Conservation (phyloP, 2,113 vertebrate species). For the Python bivittatus region DNA sequence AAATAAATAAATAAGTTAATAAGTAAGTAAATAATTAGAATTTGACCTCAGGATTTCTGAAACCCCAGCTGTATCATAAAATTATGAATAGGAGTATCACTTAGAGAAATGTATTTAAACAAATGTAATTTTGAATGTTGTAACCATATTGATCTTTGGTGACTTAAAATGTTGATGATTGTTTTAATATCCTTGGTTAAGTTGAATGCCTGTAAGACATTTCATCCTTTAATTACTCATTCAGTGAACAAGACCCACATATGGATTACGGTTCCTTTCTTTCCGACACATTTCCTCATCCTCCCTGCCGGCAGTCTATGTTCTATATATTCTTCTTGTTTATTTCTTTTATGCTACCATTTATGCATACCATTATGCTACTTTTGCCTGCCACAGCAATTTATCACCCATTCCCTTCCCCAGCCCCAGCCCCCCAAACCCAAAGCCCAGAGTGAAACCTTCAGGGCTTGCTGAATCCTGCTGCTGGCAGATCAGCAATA, state of each 20-base stretch:
- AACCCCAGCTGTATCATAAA: background rate
- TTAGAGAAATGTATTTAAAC: background rate
- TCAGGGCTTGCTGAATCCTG: background rate
- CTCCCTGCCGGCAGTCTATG: background rate
- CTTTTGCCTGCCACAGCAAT: background rate
- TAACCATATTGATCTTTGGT: background rate
- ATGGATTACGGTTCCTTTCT: background rate
- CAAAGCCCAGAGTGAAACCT: background rate
- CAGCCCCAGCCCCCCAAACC: background rate
- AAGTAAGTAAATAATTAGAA: background rate
- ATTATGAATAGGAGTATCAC: background rate
- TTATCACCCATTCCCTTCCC: background rate
- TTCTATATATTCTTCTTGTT: background rate
- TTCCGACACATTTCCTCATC: background rate
- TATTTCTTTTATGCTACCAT: background rate
- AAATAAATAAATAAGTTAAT: background rate
- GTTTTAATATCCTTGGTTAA: background rate
- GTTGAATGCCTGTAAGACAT: background rate
- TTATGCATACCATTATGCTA: no score
- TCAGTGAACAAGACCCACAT: background rate
- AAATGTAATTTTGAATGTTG: background rate
- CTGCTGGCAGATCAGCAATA: slow-evolving; percentile 27
- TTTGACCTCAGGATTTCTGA: background rate
- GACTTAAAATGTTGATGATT: background rate
- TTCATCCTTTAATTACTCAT: background rate